These are phyloP conservation scores for Octomys mimax DNA, from an alignment of 2,797 vertebrate genomes.

Conservation along the genomic window DNA sequence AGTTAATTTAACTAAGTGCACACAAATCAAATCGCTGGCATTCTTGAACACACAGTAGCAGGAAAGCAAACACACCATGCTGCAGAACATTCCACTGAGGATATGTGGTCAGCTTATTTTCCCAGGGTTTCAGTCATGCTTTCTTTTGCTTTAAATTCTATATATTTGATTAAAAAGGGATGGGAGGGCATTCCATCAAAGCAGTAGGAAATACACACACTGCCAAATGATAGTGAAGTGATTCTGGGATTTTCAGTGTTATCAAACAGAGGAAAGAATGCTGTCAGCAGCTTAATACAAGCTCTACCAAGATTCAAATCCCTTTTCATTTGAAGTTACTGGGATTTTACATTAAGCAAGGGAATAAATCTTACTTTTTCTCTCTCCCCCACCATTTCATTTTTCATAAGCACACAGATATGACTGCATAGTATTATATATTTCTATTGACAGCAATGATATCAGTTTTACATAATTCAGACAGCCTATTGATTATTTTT, in stretches of 20 bases:
- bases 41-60: not conserved
- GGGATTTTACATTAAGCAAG: constrained; percentile 32
- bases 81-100: not conserved
- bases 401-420: not conserved
- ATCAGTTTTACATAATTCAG: not conserved
- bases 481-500: not conserved
- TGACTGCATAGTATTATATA: not conserved
- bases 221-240: not conserved
- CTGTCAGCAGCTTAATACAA: constrained; percentile 28
- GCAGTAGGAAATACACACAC: not conserved
- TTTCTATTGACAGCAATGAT: not conserved
- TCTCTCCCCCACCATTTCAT: not conserved
- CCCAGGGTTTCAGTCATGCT: constrained; percentile 1
- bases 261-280: constrained; percentile 2
- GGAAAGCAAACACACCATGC: constrained; percentile 6
- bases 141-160: constrained; percentile 53
- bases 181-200: not conserved
- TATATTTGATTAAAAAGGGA: constrained; percentile 36
- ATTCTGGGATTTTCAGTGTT: not conserved
- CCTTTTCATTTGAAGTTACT: not conserved
- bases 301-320: not conserved
- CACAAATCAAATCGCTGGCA: constrained; percentile 7
- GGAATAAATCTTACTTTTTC: not conserved
- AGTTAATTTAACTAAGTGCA: constrained; percentile 32
- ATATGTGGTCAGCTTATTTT: not conserved